A percentile compares a stretch with the other conserved stretches of the same genome.
Conservation (phyloP, 2,888 invertebrate genomes). For the Spilarctia lutea region DNA sequence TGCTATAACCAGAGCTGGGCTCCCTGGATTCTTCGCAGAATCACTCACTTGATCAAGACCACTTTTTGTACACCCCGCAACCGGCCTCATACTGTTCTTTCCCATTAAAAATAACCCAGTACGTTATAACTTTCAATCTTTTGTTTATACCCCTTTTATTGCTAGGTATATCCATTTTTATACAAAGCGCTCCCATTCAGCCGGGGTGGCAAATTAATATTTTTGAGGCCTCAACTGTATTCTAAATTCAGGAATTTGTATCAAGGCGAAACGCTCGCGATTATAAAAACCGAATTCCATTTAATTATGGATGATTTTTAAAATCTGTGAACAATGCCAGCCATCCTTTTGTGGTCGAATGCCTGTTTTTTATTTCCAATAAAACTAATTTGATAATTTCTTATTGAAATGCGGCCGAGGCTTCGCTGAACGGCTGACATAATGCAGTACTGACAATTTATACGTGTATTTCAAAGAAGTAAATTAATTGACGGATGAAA, state of each 20-base stretch:
- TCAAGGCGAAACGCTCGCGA: conserved; percentile 73
- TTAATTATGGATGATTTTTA: conserved; percentile 86
- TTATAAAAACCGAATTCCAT: conserved; percentile 82
- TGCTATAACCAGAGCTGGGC: conserved; percentile 53
- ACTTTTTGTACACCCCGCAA: conserved; percentile 70
- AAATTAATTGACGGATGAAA: conserved; percentile 53
- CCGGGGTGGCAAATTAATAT: conserved; percentile 81
- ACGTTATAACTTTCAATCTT: conserved; percentile 64
- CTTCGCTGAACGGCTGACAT: conserved; percentile 58
- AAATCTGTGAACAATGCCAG: conserved; percentile 86
- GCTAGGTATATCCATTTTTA: conserved; percentile 55
- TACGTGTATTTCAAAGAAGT: conserved; percentile 54
- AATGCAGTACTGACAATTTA: conserved; percentile 31
- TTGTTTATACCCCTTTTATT: conserved; percentile 40
- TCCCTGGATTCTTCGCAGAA: conserved; percentile 79
- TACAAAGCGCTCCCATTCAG: conserved; percentile 65
- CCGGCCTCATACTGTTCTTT: conserved; percentile 70
- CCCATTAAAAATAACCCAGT: conserved; percentile 65
- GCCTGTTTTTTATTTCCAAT: conserved; percentile 70
- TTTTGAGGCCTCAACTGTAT: conserved; percentile 66
- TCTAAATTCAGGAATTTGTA: conserved; percentile 79
- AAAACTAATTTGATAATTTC: conserved; percentile 85
- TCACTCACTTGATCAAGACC: conserved; percentile 66
- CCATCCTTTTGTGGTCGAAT: conserved; percentile 74
- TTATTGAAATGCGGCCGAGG: conserved; percentile 70